Evolutionary conservation across 2,888 invertebrate genomes (phyloP).

Genomic region (Punctoribates punctum): DNA sequence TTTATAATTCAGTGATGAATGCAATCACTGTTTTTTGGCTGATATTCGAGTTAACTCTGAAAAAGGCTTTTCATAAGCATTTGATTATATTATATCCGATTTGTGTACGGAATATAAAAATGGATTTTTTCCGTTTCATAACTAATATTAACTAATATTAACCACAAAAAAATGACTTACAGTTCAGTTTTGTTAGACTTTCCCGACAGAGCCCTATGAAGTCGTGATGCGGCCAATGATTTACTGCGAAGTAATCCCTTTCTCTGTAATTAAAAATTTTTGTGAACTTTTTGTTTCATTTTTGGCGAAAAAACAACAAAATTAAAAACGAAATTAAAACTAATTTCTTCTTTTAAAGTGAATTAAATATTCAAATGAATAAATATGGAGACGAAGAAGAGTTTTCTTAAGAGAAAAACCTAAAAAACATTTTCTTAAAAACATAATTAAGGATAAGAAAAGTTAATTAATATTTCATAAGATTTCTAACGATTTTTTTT

Average conservation of each 20-base stretch:
- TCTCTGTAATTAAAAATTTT: slow-evolving; percentile 12
- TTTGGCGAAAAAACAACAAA: background rate
- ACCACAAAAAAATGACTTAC: background rate
- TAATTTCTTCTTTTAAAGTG: too few species aligned
- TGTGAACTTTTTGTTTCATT: background rate
- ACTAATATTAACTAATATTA: background rate
- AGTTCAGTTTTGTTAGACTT: slow-evolving; percentile 27
- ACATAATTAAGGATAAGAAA: background rate
- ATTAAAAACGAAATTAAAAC: background rate
- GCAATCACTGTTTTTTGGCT: too few species aligned
- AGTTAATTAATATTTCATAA: slow-evolving; percentile 20
- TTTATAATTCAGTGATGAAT: too few species aligned
- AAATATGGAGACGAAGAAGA: too few species aligned
- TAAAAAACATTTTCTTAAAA: background rate
- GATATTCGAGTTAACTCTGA: too few species aligned
- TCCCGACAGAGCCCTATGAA: slow-evolving; percentile 30
- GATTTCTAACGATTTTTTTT: background rate
- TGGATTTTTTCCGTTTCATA: background rate
- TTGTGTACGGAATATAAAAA: background rate
- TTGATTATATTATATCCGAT: background rate
- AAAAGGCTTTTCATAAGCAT: too few species aligned
- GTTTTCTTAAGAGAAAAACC: background rate
- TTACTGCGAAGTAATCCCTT: slow-evolving; percentile 35
- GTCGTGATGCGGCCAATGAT: slow-evolving; percentile 36
- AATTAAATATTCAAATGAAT: too few species aligned